These are phyloP conservation scores for Cloeon dipterum DNA, from an alignment of 2,888 invertebrate species.

Conservation along the genomic window DNA sequence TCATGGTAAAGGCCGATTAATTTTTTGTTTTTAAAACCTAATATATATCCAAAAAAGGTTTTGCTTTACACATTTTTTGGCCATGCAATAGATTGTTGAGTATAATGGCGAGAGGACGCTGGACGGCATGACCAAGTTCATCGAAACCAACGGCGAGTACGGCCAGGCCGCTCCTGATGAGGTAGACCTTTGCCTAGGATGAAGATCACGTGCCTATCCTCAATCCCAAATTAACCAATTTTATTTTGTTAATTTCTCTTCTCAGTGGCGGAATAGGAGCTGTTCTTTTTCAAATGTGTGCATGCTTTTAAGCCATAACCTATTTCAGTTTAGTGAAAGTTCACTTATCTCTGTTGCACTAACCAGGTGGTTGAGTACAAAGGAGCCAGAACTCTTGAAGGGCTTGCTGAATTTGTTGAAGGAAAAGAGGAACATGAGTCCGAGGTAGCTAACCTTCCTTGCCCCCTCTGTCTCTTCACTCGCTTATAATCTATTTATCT, in stretches of 20 bases:
- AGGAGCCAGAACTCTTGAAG: slow-evolving; percentile 20
- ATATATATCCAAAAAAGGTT: no score
- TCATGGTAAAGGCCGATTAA: no score
- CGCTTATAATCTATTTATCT: no score
- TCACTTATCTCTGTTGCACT: slow-evolving; percentile 4
- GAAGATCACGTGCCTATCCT: not conserved
- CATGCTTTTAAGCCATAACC: not conserved
- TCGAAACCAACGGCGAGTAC: slow-evolving; percentile 73
- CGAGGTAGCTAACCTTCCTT: slow-evolving; percentile 10
- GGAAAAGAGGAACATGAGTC: slow-evolving; percentile 15
- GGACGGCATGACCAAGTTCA: slow-evolving; percentile 78
- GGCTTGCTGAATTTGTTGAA: slow-evolving; percentile 19
- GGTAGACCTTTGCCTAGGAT: slow-evolving; percentile 8
- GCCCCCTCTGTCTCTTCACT: no score
- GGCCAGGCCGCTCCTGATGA: slow-evolving; percentile 39
- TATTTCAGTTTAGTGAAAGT: slow-evolving; percentile 4
- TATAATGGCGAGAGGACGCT: slow-evolving; percentile 91
- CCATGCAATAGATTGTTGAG: slow-evolving; percentile 49
- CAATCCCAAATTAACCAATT: not conserved
- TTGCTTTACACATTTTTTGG: no score
- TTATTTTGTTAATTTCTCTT: not conserved
- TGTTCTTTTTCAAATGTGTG: not conserved
- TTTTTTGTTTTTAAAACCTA: no score
- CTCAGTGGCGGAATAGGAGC: not conserved
- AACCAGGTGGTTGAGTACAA: slow-evolving; percentile 18